phyloP scores from a whole-genome alignment of 1,140 invertebrate genomes.

The Calephelis virginiensis region DNA sequence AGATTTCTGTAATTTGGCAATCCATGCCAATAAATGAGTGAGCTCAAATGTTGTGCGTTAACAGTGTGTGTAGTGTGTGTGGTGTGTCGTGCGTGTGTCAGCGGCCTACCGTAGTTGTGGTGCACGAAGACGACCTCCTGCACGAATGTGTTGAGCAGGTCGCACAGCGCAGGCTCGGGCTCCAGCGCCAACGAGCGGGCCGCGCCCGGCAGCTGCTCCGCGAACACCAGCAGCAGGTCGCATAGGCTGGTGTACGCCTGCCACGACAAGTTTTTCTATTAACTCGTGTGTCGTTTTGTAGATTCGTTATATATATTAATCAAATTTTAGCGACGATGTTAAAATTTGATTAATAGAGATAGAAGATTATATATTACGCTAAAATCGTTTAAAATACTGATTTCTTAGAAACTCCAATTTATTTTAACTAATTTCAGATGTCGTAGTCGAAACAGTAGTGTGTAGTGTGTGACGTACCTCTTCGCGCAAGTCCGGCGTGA shows the following conservation, averaged over 20 bases:
- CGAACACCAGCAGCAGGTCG: conserved; percentile 97
- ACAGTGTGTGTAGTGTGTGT: conserved; percentile 2
- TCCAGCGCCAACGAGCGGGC: conserved; percentile 86
- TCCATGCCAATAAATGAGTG: too few relatives aligned
- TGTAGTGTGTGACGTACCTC: conserved; percentile 28
- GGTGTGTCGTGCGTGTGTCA: conserved; percentile 30
- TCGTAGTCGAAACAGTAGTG: too few relatives aligned
- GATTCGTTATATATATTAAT: too few relatives aligned
- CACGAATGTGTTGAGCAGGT: conserved; percentile 93
- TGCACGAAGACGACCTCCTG: conserved; percentile 96
- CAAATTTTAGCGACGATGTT: too few relatives aligned
- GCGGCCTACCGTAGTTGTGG: conserved; percentile 84
- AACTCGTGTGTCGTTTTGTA: conserved; percentile 13
- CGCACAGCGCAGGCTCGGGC: conserved; percentile 88
- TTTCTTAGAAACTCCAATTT: too few relatives aligned
- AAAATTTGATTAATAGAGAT: too few relatives aligned
- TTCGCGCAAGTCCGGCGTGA: conserved; percentile 46
- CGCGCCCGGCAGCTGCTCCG: conserved; percentile 83
- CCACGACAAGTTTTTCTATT: too few relatives aligned
- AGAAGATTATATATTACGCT: too few relatives aligned
- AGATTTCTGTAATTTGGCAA: too few relatives aligned
- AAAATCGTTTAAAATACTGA: too few relatives aligned
- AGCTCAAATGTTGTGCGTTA: neutral
- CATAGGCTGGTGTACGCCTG: conserved; percentile 96
- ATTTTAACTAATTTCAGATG: too few relatives aligned